These are phyloP conservation scores for Cossypha dichroa DNA, from an alignment of 2,797 vertebrate genomes.

Conservation along the genomic window DNA sequence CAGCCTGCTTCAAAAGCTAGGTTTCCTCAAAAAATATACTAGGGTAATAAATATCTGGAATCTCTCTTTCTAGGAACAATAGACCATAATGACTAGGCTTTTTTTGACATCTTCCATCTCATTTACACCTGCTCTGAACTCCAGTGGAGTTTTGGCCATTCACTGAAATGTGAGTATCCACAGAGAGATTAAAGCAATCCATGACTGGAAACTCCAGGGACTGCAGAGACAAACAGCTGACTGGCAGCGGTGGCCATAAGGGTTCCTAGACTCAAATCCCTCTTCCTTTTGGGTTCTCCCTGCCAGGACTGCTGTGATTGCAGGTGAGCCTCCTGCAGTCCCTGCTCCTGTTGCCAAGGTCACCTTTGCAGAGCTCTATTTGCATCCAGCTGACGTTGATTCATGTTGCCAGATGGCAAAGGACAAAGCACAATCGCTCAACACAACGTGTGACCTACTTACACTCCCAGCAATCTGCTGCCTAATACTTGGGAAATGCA, in stretches of 20 bases:
- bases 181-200: fast-evolving
- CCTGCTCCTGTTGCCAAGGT: constrained; percentile 71
- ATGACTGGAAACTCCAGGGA: neutral
- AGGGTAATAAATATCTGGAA: neutral
- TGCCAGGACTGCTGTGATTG: neutral
- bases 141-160: neutral
- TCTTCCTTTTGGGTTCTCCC: neutral
- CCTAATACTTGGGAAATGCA: constrained; percentile 73
- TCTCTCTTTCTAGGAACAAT: neutral
- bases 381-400: constrained; percentile 83
- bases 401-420: constrained; percentile 88
- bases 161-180: neutral
- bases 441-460: constrained; percentile 89
- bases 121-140: neutral
- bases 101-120: neutral
- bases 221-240: neutral
- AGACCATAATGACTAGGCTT: neutral
- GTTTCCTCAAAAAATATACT: neutral
- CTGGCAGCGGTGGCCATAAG: fast-evolving
- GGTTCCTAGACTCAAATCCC: neutral
- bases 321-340: constrained; percentile 40
- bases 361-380: constrained; percentile 78
- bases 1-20: neutral
- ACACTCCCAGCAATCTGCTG: constrained; percentile 77
- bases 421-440: constrained; percentile 74